Evolutionary conservation across 2,888 invertebrate species (phyloP).

Genomic region (Spialia ferax): DNA sequence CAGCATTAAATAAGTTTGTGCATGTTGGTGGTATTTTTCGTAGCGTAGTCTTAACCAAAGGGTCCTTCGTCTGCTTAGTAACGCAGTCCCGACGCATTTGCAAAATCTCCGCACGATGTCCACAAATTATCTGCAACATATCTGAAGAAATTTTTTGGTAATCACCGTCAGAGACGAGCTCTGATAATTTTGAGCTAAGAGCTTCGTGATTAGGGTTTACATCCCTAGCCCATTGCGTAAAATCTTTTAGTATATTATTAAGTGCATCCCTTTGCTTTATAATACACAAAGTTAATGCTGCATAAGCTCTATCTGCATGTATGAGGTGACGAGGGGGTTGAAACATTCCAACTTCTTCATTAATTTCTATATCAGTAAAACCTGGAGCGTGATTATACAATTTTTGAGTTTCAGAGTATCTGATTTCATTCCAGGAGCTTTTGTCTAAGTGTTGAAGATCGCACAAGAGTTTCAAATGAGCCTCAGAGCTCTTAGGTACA

Average conservation of each 20-base stretch:
- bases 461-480: slow-evolving; percentile 15
- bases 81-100: slow-evolving; percentile 10
- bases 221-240: not conserved
- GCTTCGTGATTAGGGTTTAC: not conserved
- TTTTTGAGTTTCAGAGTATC: slow-evolving; percentile 17
- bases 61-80: not conserved
- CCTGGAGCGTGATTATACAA: not conserved
- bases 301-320: not conserved
- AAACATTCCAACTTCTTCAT: slow-evolving; percentile 16
- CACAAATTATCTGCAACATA: slow-evolving; percentile 24
- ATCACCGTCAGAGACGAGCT: slow-evolving; percentile 15
- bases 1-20: not conserved
- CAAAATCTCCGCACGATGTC: slow-evolving; percentile 16
- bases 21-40: not conserved
- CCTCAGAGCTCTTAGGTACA: slow-evolving; percentile 14
- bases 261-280: slow-evolving; percentile 3
- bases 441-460: slow-evolving; percentile 14
- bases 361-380: slow-evolving; percentile 14
- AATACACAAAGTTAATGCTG: not conserved
- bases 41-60: not conserved
- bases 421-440: slow-evolving; percentile 5
- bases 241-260: not conserved
- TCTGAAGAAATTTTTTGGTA: slow-evolving; percentile 13
- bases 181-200: slow-evolving; percentile 2
- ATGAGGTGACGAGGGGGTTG: slow-evolving; percentile 11